A percentile compares a stretch with the other conserved stretches of the same genome.
phyloP scores from a whole-genome alignment of 2,888 invertebrate species.

The Leptinotarsa peninsularis region DNA sequence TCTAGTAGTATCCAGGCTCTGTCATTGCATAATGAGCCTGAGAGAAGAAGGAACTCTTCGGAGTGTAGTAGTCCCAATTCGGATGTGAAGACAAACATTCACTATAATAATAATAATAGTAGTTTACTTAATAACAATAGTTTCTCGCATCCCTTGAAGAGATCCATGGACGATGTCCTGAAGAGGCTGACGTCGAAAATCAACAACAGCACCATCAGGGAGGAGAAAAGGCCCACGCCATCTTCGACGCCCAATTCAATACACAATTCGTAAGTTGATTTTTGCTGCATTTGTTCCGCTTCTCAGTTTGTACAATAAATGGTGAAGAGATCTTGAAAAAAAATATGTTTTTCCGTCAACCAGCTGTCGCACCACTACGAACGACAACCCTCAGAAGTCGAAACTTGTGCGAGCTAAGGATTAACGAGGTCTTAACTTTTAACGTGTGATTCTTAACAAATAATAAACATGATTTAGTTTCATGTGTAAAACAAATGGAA shows the following conservation, averaged over 20 bases:
- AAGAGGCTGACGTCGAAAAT: slow-evolving; percentile 87
- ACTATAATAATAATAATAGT: slow-evolving; percentile 72
- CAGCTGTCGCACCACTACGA: too few relatives aligned
- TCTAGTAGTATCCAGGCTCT: slow-evolving; percentile 61
- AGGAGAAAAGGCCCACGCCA: slow-evolving; percentile 77
- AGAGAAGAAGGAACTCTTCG: slow-evolving; percentile 70
- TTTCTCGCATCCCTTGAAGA: slow-evolving; percentile 74
- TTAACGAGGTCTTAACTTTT: too few relatives aligned
- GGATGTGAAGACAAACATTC: slow-evolving; percentile 72
- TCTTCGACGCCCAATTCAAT: slow-evolving; percentile 73
- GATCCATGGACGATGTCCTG: slow-evolving; percentile 92
- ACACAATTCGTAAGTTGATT: slow-evolving; percentile 62
- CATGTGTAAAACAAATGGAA: too few relatives aligned
- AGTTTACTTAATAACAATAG: slow-evolving; percentile 74
- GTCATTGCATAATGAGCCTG: slow-evolving; percentile 71
- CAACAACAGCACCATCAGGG: slow-evolving; percentile 80
- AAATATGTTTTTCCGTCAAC: too few relatives aligned
- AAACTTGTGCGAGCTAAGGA: too few relatives aligned
- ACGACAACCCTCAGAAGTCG: too few relatives aligned
- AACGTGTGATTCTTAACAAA: too few relatives aligned
- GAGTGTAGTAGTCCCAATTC: slow-evolving; percentile 81
- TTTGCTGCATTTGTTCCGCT: background rate
- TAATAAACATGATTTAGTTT: too few relatives aligned
- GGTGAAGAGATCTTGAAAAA: too few relatives aligned
- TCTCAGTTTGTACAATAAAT: too few relatives aligned